Conservation (phyloP, 2,888 invertebrate genomes). For the Creontiades dilutus region DNA sequence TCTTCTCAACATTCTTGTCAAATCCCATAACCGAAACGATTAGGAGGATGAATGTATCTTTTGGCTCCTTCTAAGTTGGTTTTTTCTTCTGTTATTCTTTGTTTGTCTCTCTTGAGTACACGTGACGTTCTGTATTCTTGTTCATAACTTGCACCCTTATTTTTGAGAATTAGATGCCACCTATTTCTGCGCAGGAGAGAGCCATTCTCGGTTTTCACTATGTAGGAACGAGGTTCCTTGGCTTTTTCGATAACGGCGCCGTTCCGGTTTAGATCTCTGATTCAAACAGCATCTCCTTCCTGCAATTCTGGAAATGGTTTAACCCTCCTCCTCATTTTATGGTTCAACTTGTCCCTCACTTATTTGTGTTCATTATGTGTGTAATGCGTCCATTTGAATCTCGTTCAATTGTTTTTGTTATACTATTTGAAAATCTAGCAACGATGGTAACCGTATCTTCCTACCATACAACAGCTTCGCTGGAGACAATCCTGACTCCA, state of each 20-base stretch:
- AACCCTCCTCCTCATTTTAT: not conserved
- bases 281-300: not conserved
- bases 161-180: not conserved
- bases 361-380: not conserved
- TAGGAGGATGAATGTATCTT: not conserved
- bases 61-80: not conserved
- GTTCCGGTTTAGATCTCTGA: not conserved
- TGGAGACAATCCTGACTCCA: not conserved
- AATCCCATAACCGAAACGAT: not conserved
- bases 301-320: not conserved
- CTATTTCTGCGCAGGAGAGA: not conserved
- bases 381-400: not conserved
- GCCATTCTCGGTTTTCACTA: not conserved
- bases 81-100: not conserved
- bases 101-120: not conserved
- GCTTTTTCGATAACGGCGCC: not conserved
- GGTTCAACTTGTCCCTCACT: not conserved
- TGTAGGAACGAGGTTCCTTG: not conserved
- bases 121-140: not conserved
- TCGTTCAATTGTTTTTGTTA: not conserved
- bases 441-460: not conserved
- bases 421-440: not conserved
- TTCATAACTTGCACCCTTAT: not conserved
- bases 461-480: not conserved
- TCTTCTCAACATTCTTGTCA: too few relatives aligned